Evolutionary conservation across 2,888 invertebrate genomes (phyloP), one percentile per base, ranked within the genome.

Genomic region (Branchipolynoe longqiensis): DNA sequence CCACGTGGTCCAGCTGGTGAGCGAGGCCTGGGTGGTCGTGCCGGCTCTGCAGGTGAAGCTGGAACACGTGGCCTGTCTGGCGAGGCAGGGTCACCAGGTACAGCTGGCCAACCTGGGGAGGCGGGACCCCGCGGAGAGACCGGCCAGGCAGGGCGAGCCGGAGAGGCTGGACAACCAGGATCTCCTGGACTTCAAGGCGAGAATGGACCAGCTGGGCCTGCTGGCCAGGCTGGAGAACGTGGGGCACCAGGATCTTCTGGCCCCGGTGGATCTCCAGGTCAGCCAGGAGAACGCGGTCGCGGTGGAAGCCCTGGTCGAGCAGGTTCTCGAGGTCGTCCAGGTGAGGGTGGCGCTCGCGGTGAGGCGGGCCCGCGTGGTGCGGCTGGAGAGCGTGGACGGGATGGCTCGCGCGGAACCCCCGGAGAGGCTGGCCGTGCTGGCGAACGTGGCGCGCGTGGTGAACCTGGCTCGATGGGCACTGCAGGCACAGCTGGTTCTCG

Each of bases 381-480:
- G 1, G 85, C 88, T 41, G 92, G 91, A 36, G 36, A 14, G 0
- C 84, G 87, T 6, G 92, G 91, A 82, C 85, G 86, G 6, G 64
- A 89, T 36, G 90, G 91, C 41, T 86, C 89, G 38, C 36, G 78
- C 18, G 86, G 87, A 41, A n/a, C 83, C 18, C 1, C 41, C 56
- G 87, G 87, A 36, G 62, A 33, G 33, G 41, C 62, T 78, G 87
- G 87, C 33, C 74, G 73, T 14, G 0, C 54, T 38, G 88, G 88
- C 14, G 56, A 28, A 62, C 25, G 69, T 48, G 87, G 87, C 41
- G 41, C 73, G 38, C 18, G 48, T 1, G 88, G 88, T 12, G 73
- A 59, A 36, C 36, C 85, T 83, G 88, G 88, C 8, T 81, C 64
- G 4, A 12, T 81, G 56, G 88, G 89, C 36, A 25, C 84, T 4